Conservation (phyloP, 2,888 invertebrate genomes). For the Chymomyza caudatula region DNA sequence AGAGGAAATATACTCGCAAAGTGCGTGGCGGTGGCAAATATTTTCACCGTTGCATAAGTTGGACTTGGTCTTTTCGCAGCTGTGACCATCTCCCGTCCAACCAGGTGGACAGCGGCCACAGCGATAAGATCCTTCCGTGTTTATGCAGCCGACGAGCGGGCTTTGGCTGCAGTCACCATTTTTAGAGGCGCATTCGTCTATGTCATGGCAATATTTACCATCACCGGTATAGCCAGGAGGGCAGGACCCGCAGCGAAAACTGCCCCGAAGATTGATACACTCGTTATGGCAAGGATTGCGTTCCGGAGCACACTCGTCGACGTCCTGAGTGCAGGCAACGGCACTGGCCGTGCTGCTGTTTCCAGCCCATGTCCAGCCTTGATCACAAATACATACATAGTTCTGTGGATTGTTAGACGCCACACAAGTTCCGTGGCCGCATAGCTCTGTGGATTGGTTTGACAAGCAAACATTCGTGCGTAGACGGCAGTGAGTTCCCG, state of each 20-base stretch:
- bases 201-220: slow-evolving; percentile 90
- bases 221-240: slow-evolving; percentile 92
- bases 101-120: slow-evolving; percentile 94
- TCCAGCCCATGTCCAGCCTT: slow-evolving; percentile 91
- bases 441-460: slow-evolving; percentile 85
- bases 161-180: slow-evolving; percentile 93
- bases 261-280: slow-evolving; percentile 94
- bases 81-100: slow-evolving; percentile 89
- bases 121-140: slow-evolving; percentile 90
- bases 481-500: slow-evolving; percentile 89
- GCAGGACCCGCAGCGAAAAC: slow-evolving; percentile 92
- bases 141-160: slow-evolving; percentile 91
- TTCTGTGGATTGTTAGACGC: slow-evolving; percentile 82
- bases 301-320: slow-evolving; percentile 88
- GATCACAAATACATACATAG: slow-evolving; percentile 88
- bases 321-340: slow-evolving; percentile 88
- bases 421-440: slow-evolving; percentile 93
- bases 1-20: slow-evolving; percentile 85
- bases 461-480: slow-evolving; percentile 85
- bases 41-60: slow-evolving; percentile 67
- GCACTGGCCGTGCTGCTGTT: slow-evolving; percentile 78
- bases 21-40: slow-evolving; percentile 89
- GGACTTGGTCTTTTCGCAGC: slow-evolving; percentile 79
- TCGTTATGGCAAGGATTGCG: slow-evolving; percentile 87
- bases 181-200: slow-evolving; percentile 90